These are phyloP conservation scores for Euwallacea similis DNA, from an alignment of 1,140 invertebrate genomes.

Conservation along the genomic window DNA sequence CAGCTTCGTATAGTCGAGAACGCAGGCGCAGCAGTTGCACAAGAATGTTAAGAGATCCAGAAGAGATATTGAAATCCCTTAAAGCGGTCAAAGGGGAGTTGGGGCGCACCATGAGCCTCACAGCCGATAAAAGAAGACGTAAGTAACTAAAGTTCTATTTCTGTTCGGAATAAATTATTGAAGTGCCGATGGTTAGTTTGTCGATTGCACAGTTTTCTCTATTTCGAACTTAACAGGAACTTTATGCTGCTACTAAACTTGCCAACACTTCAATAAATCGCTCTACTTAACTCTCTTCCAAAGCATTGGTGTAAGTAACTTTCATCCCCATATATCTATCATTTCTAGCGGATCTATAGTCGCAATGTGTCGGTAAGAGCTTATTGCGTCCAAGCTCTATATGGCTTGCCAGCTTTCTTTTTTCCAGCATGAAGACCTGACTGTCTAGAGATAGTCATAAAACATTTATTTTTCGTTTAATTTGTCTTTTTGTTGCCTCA, in stretches of 20 bases:
- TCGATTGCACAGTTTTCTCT: conserved; percentile 12
- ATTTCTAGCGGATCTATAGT: conserved; percentile 47
- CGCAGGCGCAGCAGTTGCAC: conserved; percentile 76
- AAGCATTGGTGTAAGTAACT: too few species aligned
- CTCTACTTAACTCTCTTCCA: conserved; percentile 37
- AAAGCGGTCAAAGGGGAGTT: conserved; percentile 79
- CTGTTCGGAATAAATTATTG: too few species aligned
- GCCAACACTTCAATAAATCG: conserved; percentile 33
- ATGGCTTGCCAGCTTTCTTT: too few species aligned
- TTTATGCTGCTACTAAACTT: conserved; percentile 14
- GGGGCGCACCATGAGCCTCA: conserved; percentile 75
- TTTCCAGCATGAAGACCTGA: too few species aligned
- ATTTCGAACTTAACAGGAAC: neutral
- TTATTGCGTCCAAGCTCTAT: conserved; percentile 10
- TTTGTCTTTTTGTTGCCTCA: neutral
- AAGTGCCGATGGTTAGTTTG: too few species aligned
- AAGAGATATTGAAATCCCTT: conserved; percentile 76
- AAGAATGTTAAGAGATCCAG: conserved; percentile 70
- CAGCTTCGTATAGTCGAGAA: conserved; percentile 65
- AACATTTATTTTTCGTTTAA: too few species aligned
- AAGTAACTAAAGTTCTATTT: conserved; percentile 54
- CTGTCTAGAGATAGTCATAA: too few species aligned
- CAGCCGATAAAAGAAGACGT: conserved; percentile 65
- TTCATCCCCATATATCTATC: conserved; percentile 25
- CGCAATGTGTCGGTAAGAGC: conserved; percentile 42